Base-by-base conservation (phyloP, 2,113 vertebrate species). In the Poeciliopsis retropinna region DNA sequence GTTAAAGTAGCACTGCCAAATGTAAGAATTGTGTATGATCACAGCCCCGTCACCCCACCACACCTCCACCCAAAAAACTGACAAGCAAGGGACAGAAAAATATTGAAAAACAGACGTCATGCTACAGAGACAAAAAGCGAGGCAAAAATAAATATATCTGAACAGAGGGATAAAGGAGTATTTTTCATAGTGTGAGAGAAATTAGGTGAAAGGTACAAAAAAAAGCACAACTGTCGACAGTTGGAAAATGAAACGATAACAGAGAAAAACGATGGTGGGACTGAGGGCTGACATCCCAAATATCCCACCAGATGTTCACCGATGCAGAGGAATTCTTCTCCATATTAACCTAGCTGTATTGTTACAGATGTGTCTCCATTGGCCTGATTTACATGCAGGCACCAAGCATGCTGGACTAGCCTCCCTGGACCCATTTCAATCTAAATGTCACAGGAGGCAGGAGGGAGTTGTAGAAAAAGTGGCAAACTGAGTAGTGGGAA, bases 251-350 rank as follows among this genome's bases (percentile, higher is more conserved):
- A 79, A 54, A 82, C 54, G 19, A 76, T 64, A 74, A 81, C 61
- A 25, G 63, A 85, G 74, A 87, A 80, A 87, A 84, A 80, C 13
- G 64, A 81, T 51, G 5, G 47, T 67, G 76, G 79, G 71, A 82
- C 72, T 30, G 47, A 87, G 76, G 73, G 60, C 70, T 25, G 67
- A 77, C 70, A 72, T 88, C 91, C 81, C 79, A 85, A 91, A 92
- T 85, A 80, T 92, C 91, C 87, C 67, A 71, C 90, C 93, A 94
- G 92, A 94, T 94, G 92, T 94, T 93, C 73, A 75, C 62, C 72
- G 72, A 90, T 77, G 81, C 84, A 83, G 62, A 32, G 29, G 19
- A 81, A 88, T 86, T 78, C 75, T 84, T 81, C 77, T 88, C 75
- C 74, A 76, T 84, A 81, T 89, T 82, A 91, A 88, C 90, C 86